A percentile compares a stretch with the other conserved stretches of the same genome.
Evolutionary conservation across 1,140 invertebrate genomes (phyloP).

Genomic region (Gonatopus flavifemur): DNA sequence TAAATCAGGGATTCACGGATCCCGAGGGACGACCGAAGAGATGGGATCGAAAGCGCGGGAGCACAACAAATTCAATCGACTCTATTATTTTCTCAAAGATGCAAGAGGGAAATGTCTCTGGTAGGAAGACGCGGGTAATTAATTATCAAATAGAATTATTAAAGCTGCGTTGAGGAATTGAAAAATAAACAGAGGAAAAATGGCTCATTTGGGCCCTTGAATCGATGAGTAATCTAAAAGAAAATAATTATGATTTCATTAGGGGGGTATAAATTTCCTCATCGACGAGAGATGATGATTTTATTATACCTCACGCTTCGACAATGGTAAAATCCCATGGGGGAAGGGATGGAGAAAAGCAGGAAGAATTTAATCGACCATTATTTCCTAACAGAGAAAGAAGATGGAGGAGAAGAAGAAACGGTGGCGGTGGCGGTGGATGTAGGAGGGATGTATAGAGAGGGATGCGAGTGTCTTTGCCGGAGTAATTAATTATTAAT

Average conservation of each 20-base stretch:
- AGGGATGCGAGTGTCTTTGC: slow-evolving; percentile 10
- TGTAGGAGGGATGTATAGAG: not conserved
- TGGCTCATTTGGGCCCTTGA: slow-evolving; percentile 13
- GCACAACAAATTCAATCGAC: too few relatives aligned
- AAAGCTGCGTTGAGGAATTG: too few relatives aligned
- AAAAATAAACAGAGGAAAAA: slow-evolving; percentile 12
- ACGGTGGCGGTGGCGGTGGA: not conserved
- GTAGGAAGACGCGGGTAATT: too few relatives aligned
- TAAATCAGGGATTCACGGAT: too few relatives aligned
- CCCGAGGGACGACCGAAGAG: too few relatives aligned
- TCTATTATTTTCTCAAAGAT: too few relatives aligned
- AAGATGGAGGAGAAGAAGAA: not conserved
- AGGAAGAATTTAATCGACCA: slow-evolving; percentile 36
- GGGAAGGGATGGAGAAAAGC: slow-evolving; percentile 1
- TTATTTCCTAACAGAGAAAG: slow-evolving; percentile 19
- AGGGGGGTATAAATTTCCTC: not conserved
- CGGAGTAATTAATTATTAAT: slow-evolving; percentile 37
- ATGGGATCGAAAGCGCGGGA: too few relatives aligned
- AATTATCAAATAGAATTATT: too few relatives aligned
- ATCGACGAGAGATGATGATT: not conserved
- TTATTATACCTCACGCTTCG: too few relatives aligned
- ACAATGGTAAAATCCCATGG: slow-evolving; percentile 1
- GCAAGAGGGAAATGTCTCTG: too few relatives aligned
- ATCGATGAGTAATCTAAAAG: slow-evolving; percentile 3
- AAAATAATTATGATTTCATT: slow-evolving; percentile 8